phyloP scores from a whole-genome alignment of 2,888 invertebrate genomes.

The Pinctada fucata region DNA sequence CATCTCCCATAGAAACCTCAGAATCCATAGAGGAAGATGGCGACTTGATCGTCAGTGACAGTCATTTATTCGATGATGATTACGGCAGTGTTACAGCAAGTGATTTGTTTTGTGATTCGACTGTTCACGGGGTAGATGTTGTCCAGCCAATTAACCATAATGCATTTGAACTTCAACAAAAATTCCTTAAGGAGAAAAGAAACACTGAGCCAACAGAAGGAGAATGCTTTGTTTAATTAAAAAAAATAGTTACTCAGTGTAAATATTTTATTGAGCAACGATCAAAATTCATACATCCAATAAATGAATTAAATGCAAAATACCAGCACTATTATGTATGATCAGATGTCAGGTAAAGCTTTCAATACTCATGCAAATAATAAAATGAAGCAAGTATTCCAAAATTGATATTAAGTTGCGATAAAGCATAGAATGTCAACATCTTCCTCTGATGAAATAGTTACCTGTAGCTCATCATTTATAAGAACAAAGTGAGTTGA shows the following conservation, averaged over 20 bases:
- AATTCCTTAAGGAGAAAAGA: background rate
- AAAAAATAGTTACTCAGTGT: background rate
- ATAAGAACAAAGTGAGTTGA: no score
- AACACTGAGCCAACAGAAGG: constrained; percentile 32
- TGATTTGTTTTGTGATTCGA: background rate
- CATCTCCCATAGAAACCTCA: background rate
- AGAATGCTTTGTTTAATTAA: constrained; percentile 36
- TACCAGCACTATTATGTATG: no score
- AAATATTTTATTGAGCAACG: no score
- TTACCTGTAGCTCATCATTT: no score
- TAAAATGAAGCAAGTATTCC: no score
- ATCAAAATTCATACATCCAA: no score
- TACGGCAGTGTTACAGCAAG: background rate
- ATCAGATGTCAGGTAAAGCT: no score
- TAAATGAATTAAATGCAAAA: no score
- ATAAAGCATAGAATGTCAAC: no score
- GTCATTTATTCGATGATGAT: constrained; percentile 5
- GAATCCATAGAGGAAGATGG: constrained; percentile 13
- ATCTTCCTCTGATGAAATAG: no score
- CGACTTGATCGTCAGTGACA: constrained; percentile 9
- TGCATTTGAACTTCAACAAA: background rate
- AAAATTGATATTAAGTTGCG: no score
- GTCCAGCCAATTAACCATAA: background rate
- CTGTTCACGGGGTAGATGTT: background rate
- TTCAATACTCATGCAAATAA: no score